Base-by-base conservation (phyloP, 23 tunicate species). In the Botrylloides violaceus region DNA sequence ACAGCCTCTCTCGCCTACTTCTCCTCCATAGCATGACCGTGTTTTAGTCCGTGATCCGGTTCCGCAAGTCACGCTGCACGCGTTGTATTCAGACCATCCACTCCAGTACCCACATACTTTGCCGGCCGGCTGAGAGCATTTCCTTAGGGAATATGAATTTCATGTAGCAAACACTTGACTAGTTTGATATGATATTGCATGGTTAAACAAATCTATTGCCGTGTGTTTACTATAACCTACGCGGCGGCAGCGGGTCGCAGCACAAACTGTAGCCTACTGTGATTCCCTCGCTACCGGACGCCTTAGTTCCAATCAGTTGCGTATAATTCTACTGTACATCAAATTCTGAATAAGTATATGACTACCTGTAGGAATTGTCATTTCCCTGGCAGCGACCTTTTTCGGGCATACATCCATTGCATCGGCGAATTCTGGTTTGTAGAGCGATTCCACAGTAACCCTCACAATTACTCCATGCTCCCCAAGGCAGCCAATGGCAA, bases 391-490 rank as follows among this genome's bases (percentile, higher is more conserved):
- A 95, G 21, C 36, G 70, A 19, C 86, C 86, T 22, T 70, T 56
- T 50, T 83, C 91, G 3, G 91, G 92, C 2, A 75, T 66, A 64
- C 99, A 89, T 25, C 86, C 83, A 59, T 80, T 77, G 70, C 99
- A 95, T 50, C 99, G 76, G 15, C 99, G 87, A 59, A 82, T 55
- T 70, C 86, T 76, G 1, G 73, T 73, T 75, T 82, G 83, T 31
- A 83, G 64, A 3, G 79, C 79, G 18, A 49, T 50, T 6, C 91
- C 92, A 64, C 99, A 95, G 33, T 73, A 74, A n/a, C 83, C 91
- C 59, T 79, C 58, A 47, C 99, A 95, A 12, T 59, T 64, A 65
- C 95, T 79, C 99, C 99, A 95, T 12, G 87, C 95, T 48, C 91
- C 72, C 99, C 99, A 95, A 23, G 84, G 82, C 28, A 61, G 73